Evolutionary conservation across 1,140 invertebrate species (phyloP), one percentile per base, ranked within the genome.

Genomic region (Parapsyche elsis): DNA sequence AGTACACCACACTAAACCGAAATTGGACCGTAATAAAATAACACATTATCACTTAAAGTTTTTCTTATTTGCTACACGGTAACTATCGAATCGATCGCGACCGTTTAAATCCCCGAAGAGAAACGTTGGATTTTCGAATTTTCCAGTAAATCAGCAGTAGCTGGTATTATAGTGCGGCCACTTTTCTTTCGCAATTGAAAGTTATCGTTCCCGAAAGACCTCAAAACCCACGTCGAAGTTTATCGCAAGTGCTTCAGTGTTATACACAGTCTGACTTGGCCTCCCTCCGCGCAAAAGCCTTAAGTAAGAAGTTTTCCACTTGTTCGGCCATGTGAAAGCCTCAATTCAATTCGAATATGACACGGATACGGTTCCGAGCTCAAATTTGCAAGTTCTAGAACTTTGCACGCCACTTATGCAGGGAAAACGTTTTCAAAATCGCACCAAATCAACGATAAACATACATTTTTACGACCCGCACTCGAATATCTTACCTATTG

Each of bases 301-400:
- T 67, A 67, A 67, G 64, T 67, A 24, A 67, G 64, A 67, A 67
- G 64, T 67, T 67, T 67, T 67, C 64, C 64, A 67, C 64, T 67
- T 67, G 64, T 67, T 67, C 64, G 64, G 9, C 64, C 64, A 67
- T 67, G 64, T 67, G 64, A 67, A 67, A 67, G 64, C 64, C 64
- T 67, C 23, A 24, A 67, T 67, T 67, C 64, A 26, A 67, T 67
- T 67, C 64, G 64, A 67, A 67, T 67, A 67, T 67, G 64, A 67
- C 64, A 67, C 64, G 57, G 16, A 61, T 19, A 53, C 12, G 49
- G 49, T n/a, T 10, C 12, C 49, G 16, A 23, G 24, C 24, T 23
- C 64, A n/a, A 67, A 67, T 67, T 67, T 67, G 64, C 21, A 26
- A 67, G 24, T 67, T 67, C 5, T 9, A 10, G 10, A 67, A 67